phyloP scores from a whole-genome alignment of 2,797 vertebrate genomes.

The Erethizon dorsatum region DNA sequence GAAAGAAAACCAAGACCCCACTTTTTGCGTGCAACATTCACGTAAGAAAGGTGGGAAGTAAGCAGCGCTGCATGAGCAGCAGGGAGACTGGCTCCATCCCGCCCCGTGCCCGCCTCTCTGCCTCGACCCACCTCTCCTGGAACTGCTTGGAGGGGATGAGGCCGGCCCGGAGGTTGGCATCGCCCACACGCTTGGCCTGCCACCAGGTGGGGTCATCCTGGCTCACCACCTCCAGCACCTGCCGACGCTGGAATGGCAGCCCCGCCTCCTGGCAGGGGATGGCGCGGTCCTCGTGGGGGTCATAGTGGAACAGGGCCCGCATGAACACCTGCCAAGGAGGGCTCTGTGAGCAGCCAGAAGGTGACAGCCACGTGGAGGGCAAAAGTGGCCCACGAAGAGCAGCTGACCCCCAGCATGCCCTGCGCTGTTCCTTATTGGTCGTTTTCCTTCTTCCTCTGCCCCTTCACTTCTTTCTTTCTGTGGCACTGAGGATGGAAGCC shows the following conservation, averaged over 20 bases:
- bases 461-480: not conserved
- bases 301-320: conserved; percentile 91
- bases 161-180: conserved; percentile 91
- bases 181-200: conserved; percentile 91
- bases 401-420: no score
- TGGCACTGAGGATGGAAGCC: not conserved
- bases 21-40: not conserved
- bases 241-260: conserved; percentile 89
- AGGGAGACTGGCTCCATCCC: not conserved
- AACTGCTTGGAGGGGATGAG: conserved; percentile 92
- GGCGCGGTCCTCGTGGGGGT: conserved; percentile 90
- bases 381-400: no score
- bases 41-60: not conserved
- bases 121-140: conserved; percentile 90
- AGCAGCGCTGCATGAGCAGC: not conserved
- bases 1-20: not conserved
- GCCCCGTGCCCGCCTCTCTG: no score
- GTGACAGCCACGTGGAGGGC: not conserved
- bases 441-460: not conserved
- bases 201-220: conserved; percentile 92
- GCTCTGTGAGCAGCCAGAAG: not conserved
- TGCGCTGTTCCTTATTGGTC: no score
- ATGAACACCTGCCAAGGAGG: conserved; percentile 88
- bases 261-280: conserved; percentile 92
- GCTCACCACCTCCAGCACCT: conserved; percentile 91